Conservation (phyloP, 2,888 invertebrate species). For the Drosophila quinaria region DNA sequence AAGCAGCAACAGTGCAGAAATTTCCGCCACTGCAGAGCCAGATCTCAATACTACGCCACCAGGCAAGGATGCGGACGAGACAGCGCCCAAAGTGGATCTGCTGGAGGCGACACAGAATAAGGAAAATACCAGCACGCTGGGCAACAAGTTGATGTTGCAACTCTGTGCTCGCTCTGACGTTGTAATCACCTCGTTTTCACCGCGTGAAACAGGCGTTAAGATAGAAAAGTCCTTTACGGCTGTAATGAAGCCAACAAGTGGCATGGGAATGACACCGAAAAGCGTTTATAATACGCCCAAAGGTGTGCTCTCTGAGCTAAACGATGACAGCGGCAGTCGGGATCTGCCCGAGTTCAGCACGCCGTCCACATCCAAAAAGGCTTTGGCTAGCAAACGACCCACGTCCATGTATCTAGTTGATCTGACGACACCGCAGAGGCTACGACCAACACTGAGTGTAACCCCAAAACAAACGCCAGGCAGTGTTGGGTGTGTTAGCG, state of each 20-base stretch:
- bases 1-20: conserved; percentile 9
- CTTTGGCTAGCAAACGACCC: conserved; percentile 36
- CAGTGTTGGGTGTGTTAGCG: conserved; percentile 62
- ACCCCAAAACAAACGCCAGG: conserved; percentile 44
- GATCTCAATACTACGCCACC: conserved; percentile 50
- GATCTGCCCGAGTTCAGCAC: conserved; percentile 73
- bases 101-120: conserved; percentile 77
- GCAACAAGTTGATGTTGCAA: conserved; percentile 54
- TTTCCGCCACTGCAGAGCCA: conserved; percentile 15
- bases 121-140: conserved; percentile 65
- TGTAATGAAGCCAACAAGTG: conserved; percentile 53
- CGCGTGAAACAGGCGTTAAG: conserved; percentile 78
- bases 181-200: conserved; percentile 84
- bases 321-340: conserved; percentile 68
- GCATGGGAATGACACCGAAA: conserved; percentile 50
- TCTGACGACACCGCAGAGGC: conserved; percentile 80
- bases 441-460: conserved; percentile 32
- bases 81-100: conserved; percentile 69
- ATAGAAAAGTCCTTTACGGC: conserved; percentile 81
- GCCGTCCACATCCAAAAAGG: conserved; percentile 74
- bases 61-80: conserved; percentile 46
- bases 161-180: conserved; percentile 78
- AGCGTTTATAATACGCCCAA: conserved; percentile 77
- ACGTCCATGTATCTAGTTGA: conserved; percentile 84
- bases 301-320: conserved; percentile 66